Conservation (phyloP, 2,797 vertebrate species). For the Microchirus variegatus region DNA sequence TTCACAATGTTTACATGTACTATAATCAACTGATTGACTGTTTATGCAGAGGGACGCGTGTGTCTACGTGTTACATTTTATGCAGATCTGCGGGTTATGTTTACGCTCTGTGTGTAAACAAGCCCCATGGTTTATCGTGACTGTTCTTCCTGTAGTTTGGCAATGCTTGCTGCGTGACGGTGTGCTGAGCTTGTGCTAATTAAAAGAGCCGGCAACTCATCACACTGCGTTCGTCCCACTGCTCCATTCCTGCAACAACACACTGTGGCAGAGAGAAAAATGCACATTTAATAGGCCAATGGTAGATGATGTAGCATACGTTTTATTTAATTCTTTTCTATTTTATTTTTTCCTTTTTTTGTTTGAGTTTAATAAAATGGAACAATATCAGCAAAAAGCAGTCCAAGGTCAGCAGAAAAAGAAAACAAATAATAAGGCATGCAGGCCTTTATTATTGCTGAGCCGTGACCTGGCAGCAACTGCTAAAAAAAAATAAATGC, state of each 20-base stretch:
- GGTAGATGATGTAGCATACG: constrained; percentile 12
- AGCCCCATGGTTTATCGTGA: constrained; percentile 18
- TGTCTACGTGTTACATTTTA: background rate
- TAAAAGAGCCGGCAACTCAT: constrained; percentile 57
- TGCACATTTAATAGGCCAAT: constrained; percentile 41
- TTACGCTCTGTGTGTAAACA: constrained; percentile 26
- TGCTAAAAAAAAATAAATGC: constrained; percentile 19
- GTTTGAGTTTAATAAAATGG: constrained; percentile 35
- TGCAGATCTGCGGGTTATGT: constrained; percentile 5
- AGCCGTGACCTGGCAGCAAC: constrained; percentile 6
- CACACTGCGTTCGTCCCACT: constrained; percentile 50
- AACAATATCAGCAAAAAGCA: constrained; percentile 56
- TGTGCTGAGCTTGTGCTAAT: constrained; percentile 48
- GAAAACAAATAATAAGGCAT: constrained; percentile 32
- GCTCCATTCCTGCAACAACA: constrained; percentile 14
- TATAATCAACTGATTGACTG: too few species aligned
- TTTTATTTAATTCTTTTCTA: constrained; percentile 9
- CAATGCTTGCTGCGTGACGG: constrained; percentile 23
- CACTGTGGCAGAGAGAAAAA: background rate
- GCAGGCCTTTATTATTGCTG: constrained; percentile 19
- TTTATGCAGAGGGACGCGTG: background rate
- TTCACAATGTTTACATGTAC: too few species aligned
- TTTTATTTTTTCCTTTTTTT: constrained; percentile 8
- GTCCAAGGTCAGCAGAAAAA: constrained; percentile 58
- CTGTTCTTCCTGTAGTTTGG: constrained; percentile 41